phyloP scores from a whole-genome alignment of 2,888 invertebrate genomes.

The Reticulitermes lucifugus region DNA sequence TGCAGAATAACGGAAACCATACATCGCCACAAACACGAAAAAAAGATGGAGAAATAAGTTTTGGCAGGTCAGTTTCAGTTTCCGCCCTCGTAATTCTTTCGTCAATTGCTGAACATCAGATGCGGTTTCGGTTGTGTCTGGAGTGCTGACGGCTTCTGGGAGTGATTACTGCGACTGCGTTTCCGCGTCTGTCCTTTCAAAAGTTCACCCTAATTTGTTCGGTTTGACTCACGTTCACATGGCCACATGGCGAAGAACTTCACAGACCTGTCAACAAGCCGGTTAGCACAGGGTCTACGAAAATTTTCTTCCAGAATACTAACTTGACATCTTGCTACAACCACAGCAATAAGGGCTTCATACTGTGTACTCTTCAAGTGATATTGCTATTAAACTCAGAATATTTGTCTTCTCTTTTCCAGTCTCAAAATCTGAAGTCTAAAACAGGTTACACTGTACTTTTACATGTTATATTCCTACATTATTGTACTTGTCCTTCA shows the following conservation, averaged over 20 bases:
- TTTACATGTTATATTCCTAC: too few species aligned
- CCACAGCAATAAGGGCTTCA: too few species aligned
- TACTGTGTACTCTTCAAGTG: background rate
- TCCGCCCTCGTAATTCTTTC: conserved; percentile 27
- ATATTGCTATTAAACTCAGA: too few species aligned
- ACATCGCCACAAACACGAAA: background rate
- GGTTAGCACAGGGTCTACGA: background rate
- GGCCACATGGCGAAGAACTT: background rate
- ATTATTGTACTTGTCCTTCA: too few species aligned
- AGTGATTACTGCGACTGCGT: conserved; percentile 24
- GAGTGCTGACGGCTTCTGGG: conserved; percentile 34
- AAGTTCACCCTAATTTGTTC: conserved; percentile 24
- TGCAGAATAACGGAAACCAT: background rate
- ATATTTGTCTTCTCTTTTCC: too few species aligned
- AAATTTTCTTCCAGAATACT: too few species aligned
- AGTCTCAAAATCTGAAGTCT: too few species aligned
- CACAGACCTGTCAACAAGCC: background rate
- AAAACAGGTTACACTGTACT: too few species aligned
- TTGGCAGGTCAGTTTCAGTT: conserved; percentile 18
- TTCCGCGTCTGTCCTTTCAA: background rate
- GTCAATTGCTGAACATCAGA: conserved; percentile 22
- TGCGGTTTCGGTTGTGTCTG: background rate
- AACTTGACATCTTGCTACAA: too few species aligned
- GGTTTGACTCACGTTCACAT: background rate
- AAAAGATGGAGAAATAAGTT: background rate